Conservation (phyloP, 2,797 vertebrate species). For the Trachurus trachurus region DNA sequence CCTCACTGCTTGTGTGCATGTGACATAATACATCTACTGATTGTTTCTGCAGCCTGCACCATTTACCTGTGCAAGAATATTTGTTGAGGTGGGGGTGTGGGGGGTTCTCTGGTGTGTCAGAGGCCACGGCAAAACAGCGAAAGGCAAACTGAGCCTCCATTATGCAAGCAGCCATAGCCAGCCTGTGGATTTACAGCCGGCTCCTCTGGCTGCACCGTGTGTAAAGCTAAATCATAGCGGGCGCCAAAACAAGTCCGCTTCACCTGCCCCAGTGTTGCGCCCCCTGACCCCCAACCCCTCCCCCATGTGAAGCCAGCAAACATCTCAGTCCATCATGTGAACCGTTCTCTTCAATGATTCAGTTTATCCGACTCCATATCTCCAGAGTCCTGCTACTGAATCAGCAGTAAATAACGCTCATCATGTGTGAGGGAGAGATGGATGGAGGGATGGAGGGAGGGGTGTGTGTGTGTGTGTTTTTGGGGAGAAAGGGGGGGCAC, state of each 20-base stretch:
- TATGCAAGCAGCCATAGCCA: not conserved
- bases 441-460: too few species aligned
- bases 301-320: too few species aligned
- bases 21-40: constrained; percentile 27
- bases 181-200: constrained; percentile 36
- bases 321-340: too few species aligned
- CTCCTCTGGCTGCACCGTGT: not conserved
- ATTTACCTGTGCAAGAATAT: not conserved
- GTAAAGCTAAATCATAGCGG: constrained; percentile 7
- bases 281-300: too few species aligned
- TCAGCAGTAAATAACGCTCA: not conserved
- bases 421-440: too few species aligned
- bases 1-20: constrained; percentile 26
- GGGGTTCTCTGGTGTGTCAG: constrained; percentile 12
- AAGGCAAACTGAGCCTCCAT: constrained; percentile 11
- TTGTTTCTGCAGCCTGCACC: not conserved
- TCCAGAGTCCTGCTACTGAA: not conserved
- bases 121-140: constrained; percentile 15
- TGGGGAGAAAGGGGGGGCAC: too few species aligned
- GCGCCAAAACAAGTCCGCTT: constrained; percentile 3
- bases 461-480: too few species aligned
- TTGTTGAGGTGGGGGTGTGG: too few species aligned
- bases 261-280: not conserved
- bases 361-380: not conserved
- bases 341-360: too few species aligned